Conservation (phyloP, 2,888 invertebrate genomes). For the Leptopilina syphax region DNA sequence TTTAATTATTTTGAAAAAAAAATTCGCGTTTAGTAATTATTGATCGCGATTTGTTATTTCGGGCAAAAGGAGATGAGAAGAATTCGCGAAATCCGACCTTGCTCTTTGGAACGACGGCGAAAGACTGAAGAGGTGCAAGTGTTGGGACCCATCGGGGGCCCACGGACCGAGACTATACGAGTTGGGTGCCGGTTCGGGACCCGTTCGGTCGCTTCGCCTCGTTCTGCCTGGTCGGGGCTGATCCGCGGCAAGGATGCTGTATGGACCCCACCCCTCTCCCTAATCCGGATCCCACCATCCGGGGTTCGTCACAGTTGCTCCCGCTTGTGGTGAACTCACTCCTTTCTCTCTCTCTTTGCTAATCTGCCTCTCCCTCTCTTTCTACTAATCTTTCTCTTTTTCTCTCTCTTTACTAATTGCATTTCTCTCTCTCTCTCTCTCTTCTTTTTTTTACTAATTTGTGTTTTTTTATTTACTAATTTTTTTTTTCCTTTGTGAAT, state of each 20-base stretch:
- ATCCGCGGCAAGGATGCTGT: constrained; percentile 66
- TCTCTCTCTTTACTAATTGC: constrained; percentile 27
- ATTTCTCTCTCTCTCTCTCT: neutral
- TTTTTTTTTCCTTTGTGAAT: neutral
- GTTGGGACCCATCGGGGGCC: constrained; percentile 63
- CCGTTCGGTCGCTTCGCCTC: constrained; percentile 70
- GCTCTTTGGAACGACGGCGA: constrained; percentile 72
- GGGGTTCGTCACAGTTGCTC: constrained; percentile 29
- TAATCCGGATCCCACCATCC: constrained; percentile 45
- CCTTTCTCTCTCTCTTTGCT: constrained; percentile 43
- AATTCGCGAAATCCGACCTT: constrained; percentile 59
- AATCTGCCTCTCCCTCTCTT: constrained; percentile 40
- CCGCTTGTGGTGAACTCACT: constrained; percentile 27
- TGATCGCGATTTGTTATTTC: neutral
- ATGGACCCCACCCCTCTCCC: constrained; percentile 57
- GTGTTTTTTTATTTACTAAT: no score
- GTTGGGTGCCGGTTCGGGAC: constrained; percentile 65
- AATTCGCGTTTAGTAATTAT: no score
- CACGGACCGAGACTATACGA: constrained; percentile 56
- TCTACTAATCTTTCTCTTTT: constrained; percentile 40
- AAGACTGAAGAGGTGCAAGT: constrained; percentile 71
- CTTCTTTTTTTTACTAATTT: no score
- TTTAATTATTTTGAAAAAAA: no score
- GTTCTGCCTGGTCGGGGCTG: constrained; percentile 56
- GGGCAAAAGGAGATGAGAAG: neutral